Percentiles rank a stretch among this genome's conserved stretches.
These are phyloP conservation scores for Ammodytes marinus DNA, from an alignment of 2,113 vertebrate species.

Conservation along the genomic window DNA sequence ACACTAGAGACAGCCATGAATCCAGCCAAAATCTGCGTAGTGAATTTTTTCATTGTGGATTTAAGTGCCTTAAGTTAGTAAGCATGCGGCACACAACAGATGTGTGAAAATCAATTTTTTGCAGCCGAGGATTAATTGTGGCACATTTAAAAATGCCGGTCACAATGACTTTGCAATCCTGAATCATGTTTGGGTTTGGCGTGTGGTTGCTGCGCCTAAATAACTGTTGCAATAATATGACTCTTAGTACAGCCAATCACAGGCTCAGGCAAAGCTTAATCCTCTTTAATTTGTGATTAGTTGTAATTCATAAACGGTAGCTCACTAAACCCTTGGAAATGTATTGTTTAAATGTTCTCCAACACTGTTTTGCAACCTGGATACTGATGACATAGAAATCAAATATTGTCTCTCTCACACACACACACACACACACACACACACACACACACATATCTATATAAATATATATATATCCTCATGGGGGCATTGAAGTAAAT, in stretches of 20 bases:
- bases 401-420: conserved; percentile 34
- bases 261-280: conserved; percentile 70
- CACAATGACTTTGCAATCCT: conserved; percentile 66
- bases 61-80: conserved; percentile 39
- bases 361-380: conserved; percentile 63
- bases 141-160: conserved; percentile 58
- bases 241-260: conserved; percentile 65
- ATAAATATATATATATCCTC: conserved; percentile 50
- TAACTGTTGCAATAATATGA: conserved; percentile 65
- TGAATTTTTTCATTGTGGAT: conserved; percentile 31
- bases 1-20: background rate
- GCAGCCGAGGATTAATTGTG: conserved; percentile 63
- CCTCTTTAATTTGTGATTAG: conserved; percentile 77
- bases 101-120: conserved; percentile 58
- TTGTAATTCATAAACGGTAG: conserved; percentile 76
- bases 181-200: conserved; percentile 54
- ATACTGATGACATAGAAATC: conserved; percentile 56
- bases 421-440: too few relatives aligned
- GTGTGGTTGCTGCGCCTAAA: conserved; percentile 71
- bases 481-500: conserved; percentile 70
- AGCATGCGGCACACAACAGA: conserved; percentile 24
- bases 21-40: conserved; percentile 5
- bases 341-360: conserved; percentile 72
- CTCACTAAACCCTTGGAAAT: conserved; percentile 70
- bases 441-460: conserved; percentile 30